Conservation (phyloP, 2,888 invertebrate genomes). For the Camptogramma bilineatum region DNA sequence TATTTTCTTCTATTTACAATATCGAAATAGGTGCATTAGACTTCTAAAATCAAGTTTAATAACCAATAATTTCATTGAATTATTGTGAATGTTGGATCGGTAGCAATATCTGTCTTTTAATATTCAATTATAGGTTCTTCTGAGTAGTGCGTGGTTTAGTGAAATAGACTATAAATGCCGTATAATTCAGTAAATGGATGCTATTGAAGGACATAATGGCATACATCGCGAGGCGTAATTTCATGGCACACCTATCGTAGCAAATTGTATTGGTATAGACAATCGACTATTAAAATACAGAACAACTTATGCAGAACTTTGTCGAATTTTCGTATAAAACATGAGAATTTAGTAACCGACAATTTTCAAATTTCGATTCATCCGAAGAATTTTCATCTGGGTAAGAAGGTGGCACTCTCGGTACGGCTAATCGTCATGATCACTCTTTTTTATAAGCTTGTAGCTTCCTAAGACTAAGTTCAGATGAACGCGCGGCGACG, state of each 20-base stretch:
- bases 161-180: neutral
- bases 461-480: too few species aligned
- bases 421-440: too few species aligned
- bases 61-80: neutral
- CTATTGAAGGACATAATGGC: constrained; percentile 2
- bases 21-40: neutral
- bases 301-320: constrained; percentile 7
- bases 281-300: constrained; percentile 11
- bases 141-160: constrained; percentile 10
- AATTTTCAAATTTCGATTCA: too few species aligned
- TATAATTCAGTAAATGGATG: neutral
- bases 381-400: too few species aligned
- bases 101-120: neutral
- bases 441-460: too few species aligned
- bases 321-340: too few species aligned
- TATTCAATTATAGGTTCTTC: neutral
- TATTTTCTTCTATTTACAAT: neutral
- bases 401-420: too few species aligned
- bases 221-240: constrained; percentile 4
- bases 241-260: constrained; percentile 4
- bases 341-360: too few species aligned
- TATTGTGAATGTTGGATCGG: neutral
- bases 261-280: constrained; percentile 1
- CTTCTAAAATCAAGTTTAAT: neutral
- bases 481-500: too few species aligned